phyloP scores from a whole-genome alignment of 2,113 vertebrate genomes.

The Lathamus discolor region DNA sequence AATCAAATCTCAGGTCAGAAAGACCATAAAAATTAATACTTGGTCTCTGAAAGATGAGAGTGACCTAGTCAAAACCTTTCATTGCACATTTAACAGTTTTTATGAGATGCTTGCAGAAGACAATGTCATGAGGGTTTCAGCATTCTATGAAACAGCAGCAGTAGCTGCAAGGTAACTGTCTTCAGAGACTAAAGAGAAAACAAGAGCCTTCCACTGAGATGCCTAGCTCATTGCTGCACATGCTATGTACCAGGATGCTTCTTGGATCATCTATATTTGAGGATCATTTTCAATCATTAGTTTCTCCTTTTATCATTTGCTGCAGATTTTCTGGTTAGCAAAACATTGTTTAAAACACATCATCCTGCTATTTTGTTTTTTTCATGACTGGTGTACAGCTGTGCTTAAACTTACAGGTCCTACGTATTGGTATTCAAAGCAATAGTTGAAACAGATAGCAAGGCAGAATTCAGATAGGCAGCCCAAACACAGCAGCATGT shows the following conservation, averaged over 20 bases:
- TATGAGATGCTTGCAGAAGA: rapidly evolving
- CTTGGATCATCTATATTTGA: neutral
- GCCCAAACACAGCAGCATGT: neutral
- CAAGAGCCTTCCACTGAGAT: neutral
- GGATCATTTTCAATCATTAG: neutral
- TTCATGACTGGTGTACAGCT: neutral
- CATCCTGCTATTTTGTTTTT: neutral
- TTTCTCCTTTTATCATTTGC: neutral
- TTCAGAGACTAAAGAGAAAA: neutral
- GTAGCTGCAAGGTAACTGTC: neutral
- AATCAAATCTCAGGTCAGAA: neutral
- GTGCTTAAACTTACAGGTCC: neutral
- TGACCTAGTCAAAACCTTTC: neutral
- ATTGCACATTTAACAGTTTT: neutral
- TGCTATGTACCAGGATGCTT: rapidly evolving
- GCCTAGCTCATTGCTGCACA: rapidly evolving
- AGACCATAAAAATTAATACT: neutral
- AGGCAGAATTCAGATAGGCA: neutral
- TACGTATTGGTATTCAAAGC: neutral
- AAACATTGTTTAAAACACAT: neutral
- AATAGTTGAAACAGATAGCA: neutral
- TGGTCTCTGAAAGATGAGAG: neutral
- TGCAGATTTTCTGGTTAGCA: neutral
- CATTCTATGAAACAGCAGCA: neutral
- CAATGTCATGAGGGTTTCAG: neutral